These are phyloP conservation scores for Meloidogyne floridensis DNA, from an alignment of 1,140 invertebrate genomes.

Conservation along the genomic window DNA sequence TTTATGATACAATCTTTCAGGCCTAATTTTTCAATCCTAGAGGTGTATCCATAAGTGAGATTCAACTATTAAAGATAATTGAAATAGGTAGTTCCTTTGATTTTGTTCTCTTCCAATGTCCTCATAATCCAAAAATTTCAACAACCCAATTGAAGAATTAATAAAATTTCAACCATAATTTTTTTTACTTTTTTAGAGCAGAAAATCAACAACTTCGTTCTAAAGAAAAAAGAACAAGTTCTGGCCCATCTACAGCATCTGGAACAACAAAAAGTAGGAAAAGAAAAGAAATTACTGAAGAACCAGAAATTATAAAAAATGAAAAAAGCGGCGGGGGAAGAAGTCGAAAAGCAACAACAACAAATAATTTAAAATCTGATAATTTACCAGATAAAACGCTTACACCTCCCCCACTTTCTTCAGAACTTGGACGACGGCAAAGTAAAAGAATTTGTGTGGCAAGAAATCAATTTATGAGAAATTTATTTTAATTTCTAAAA, in stretches of 20 bases:
- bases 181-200: slow-evolving; percentile 25
- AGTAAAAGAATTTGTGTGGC: slow-evolving; percentile 43
- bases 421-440: slow-evolving; percentile 37
- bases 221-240: slow-evolving; percentile 13
- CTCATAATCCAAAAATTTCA: no score
- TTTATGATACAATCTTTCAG: no score
- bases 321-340: background rate
- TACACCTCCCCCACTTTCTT: slow-evolving; percentile 25
- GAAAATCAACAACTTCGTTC: slow-evolving; percentile 37
- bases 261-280: slow-evolving; percentile 14
- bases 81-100: no score
- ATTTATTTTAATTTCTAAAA: slow-evolving; percentile 6
- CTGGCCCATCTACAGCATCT: background rate
- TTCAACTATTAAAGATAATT: no score
- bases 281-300: slow-evolving; percentile 1
- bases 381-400: background rate
- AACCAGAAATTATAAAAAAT: background rate
- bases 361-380: background rate
- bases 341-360: background rate
- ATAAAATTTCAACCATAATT: background rate
- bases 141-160: no score
- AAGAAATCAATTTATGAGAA: slow-evolving; percentile 38
- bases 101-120: no score
- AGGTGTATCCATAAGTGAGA: no score
- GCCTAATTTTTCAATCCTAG: no score